phyloP scores from a whole-genome alignment of 2,113 vertebrate genomes.

The Oxyruncus cristatus region DNA sequence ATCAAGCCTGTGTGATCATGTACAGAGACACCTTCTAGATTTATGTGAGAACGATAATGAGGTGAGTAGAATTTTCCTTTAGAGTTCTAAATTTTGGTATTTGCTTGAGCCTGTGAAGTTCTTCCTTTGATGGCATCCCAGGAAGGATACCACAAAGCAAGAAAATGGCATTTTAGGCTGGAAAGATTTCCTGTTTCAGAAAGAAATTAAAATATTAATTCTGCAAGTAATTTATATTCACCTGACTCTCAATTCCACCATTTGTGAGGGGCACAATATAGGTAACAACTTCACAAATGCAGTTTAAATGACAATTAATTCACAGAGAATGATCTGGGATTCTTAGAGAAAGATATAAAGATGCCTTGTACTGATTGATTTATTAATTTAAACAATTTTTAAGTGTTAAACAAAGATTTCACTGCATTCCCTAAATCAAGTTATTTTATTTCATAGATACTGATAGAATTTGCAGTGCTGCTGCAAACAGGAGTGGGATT shows the following conservation, averaged over 20 bases:
- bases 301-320: not conserved
- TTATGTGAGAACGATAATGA: not conserved
- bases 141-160: not conserved
- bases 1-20: not conserved
- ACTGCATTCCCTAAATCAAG: not conserved
- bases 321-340: not conserved
- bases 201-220: not conserved
- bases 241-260: not conserved
- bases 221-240: not conserved
- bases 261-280: not conserved
- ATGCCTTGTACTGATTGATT: not conserved
- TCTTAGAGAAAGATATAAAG: not conserved
- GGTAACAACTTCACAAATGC: not conserved
- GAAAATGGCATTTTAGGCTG: not conserved
- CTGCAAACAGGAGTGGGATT: not conserved
- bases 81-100: not conserved
- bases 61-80: not conserved
- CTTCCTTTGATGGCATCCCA: not conserved
- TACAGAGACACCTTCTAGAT: not conserved
- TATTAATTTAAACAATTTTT: not conserved
- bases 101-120: not conserved
- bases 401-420: not conserved
- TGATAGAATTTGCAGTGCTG: not conserved
- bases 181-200: not conserved
- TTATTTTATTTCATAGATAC: not conserved